A percentile compares a stretch with the other conserved stretches of the same genome.
Evolutionary conservation across 2,888 invertebrate genomes (phyloP).

Genomic region (Athripsodes cinereus): DNA sequence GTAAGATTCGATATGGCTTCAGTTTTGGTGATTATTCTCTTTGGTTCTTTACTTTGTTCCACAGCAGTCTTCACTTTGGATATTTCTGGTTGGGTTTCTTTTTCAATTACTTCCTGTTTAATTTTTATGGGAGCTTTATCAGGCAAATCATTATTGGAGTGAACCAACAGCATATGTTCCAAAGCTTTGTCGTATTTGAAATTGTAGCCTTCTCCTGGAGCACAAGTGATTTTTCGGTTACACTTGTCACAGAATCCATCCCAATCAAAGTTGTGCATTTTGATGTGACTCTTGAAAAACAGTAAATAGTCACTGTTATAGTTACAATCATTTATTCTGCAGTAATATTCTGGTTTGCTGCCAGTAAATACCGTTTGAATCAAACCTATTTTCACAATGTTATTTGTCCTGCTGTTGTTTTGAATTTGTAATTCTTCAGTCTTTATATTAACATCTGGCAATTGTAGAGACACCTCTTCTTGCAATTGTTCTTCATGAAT

Average conservation of each 20-base stretch:
- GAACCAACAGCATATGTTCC: conserved; percentile 34
- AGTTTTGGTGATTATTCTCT: no score
- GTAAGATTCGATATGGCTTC: no score
- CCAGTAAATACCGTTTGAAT: conserved; percentile 3
- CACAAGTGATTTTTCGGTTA: conserved; percentile 38
- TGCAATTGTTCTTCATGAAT: background rate
- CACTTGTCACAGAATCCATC: conserved; percentile 52
- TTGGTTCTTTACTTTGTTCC: no score
- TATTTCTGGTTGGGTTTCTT: background rate
- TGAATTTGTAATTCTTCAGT: background rate
- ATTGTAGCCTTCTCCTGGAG: conserved; percentile 34
- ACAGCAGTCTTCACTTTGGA: background rate
- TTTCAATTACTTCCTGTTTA: background rate
- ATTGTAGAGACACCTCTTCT: background rate
- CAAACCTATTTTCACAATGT: conserved; percentile 11
- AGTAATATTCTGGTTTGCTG: conserved; percentile 24
- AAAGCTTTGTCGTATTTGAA: conserved; percentile 39
- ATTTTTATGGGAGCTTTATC: background rate
- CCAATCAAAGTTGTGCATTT: conserved; percentile 43
- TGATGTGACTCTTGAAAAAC: conserved; percentile 35
- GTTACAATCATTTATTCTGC: conserved; percentile 33
- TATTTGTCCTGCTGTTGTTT: background rate
- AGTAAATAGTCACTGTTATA: conserved; percentile 34
- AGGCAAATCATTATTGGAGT: background rate
- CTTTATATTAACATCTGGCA: background rate